Percentiles rank a stretch among this genome's conserved stretches.
Evolutionary conservation across 2,888 invertebrate genomes (phyloP).

Genomic region (Meiosimyza decipiens): DNA sequence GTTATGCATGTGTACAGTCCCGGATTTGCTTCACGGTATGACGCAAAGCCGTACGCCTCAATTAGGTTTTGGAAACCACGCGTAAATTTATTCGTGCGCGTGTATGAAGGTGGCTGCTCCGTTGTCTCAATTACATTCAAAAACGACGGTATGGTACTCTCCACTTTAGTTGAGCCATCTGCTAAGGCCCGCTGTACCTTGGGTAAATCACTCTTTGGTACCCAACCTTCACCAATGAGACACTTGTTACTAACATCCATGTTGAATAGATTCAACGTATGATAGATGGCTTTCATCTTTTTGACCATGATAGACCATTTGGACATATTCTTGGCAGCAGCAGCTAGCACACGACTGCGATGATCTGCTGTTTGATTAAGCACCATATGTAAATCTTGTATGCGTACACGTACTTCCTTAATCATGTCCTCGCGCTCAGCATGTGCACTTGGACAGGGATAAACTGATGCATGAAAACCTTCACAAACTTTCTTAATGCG

Average conservation of each 20-base stretch:
- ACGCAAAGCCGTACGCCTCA: slow-evolving; percentile 92
- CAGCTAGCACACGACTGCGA: slow-evolving; percentile 80
- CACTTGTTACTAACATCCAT: slow-evolving; percentile 92
- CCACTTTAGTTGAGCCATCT: slow-evolving; percentile 84
- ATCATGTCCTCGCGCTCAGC: slow-evolving; percentile 85
- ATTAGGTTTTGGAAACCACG: slow-evolving; percentile 92
- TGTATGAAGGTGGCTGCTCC: slow-evolving; percentile 90
- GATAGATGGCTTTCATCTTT: slow-evolving; percentile 94
- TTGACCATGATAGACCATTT: slow-evolving; percentile 85
- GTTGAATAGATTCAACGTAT: slow-evolving; percentile 91
- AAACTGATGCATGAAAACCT: slow-evolving; percentile 86
- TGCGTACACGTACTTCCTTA: slow-evolving; percentile 81
- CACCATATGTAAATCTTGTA: slow-evolving; percentile 83
- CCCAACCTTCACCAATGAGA: slow-evolving; percentile 91
- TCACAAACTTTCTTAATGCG: slow-evolving; percentile 90
- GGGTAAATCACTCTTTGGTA: slow-evolving; percentile 77
- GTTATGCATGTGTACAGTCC: slow-evolving; percentile 89
- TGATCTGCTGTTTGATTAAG: slow-evolving; percentile 87
- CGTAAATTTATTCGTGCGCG: slow-evolving; percentile 92
- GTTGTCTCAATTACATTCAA: slow-evolving; percentile 86
- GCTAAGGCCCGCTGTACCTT: slow-evolving; percentile 82
- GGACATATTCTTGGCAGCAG: slow-evolving; percentile 83
- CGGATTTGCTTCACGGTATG: slow-evolving; percentile 93
- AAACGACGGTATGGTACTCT: slow-evolving; percentile 92
- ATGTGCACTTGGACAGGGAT: slow-evolving; percentile 86